Percentiles rank a stretch among this genome's conserved stretches.
These are phyloP conservation scores for Thelaira solivaga DNA, from an alignment of 2,888 invertebrate genomes.

Conservation along the genomic window DNA sequence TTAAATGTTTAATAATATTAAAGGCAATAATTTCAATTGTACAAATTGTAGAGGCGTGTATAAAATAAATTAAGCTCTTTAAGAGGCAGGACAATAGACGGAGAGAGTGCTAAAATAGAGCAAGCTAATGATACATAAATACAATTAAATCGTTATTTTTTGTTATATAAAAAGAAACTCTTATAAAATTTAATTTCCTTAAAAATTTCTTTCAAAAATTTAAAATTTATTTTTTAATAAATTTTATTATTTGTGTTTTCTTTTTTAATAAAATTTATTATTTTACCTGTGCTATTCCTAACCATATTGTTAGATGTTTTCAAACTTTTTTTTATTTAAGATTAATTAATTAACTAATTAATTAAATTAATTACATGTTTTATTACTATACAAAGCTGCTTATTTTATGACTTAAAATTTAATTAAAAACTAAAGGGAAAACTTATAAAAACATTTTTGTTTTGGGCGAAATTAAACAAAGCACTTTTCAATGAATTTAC, in stretches of 20 bases:
- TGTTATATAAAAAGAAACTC: too few relatives aligned
- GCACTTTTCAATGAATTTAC: too few relatives aligned
- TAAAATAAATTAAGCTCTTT: conserved; percentile 32
- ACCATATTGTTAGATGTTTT: not conserved
- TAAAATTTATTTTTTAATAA: too few relatives aligned
- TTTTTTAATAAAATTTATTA: too few relatives aligned
- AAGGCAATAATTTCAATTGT: conserved; percentile 38
- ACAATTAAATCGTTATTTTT: not conserved
- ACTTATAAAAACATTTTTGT: too few relatives aligned
- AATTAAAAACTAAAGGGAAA: not conserved
- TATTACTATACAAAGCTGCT: conserved; percentile 32
- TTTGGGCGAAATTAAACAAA: too few relatives aligned
- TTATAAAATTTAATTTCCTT: too few relatives aligned
- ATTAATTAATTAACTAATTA: not conserved
- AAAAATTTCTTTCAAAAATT: too few relatives aligned
- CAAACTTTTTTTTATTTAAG: not conserved
- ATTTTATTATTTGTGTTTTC: too few relatives aligned
- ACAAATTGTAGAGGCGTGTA: conserved; percentile 23
- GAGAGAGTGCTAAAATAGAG: not conserved
- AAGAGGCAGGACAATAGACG: conserved; percentile 20
- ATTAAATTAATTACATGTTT: conserved; percentile 24
- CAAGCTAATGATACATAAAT: not conserved
- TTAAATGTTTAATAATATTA: conserved; percentile 19
- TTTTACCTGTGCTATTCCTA: not conserved
- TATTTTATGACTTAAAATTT: conserved; percentile 8